Evolutionary conservation across 2,888 invertebrate species (phyloP).

Genomic region (Exocentrus adspersus): DNA sequence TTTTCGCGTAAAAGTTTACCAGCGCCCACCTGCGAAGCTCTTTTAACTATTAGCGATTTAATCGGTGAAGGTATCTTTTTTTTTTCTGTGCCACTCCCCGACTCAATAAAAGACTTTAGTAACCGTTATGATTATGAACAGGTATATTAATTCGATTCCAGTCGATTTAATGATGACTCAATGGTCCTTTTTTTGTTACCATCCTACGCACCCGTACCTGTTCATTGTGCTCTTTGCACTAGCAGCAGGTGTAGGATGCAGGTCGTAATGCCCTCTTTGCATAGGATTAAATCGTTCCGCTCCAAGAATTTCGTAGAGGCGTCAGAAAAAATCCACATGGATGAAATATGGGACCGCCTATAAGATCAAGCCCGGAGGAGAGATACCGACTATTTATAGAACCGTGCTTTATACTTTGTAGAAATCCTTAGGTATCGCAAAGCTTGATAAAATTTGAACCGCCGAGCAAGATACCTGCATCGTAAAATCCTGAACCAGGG

Average conservation of each 20-base stretch:
- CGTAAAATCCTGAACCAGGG: too few relatives aligned
- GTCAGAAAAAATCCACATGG: neutral
- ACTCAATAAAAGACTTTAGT: too few relatives aligned
- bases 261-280: neutral
- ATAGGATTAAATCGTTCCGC: neutral
- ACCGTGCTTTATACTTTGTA: too few relatives aligned
- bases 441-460: neutral
- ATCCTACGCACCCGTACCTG: neutral
- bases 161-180: too few relatives aligned
- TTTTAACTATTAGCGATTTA: neutral
- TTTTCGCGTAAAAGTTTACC: neutral
- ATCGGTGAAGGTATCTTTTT: too few relatives aligned
- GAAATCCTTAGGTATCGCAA: too few relatives aligned
- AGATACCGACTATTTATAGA: neutral
- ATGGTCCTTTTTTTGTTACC: too few relatives aligned
- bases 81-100: too few relatives aligned
- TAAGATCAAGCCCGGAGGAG: neutral
- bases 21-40: neutral
- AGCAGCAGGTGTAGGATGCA: conserved; percentile 16
- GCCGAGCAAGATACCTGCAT: too few relatives aligned
- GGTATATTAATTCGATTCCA: too few relatives aligned
- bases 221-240: neutral
- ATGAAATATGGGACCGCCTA: neutral
- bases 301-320: neutral
- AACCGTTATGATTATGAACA: too few relatives aligned